These are phyloP conservation scores for Dysdera silvatica DNA, from an alignment of 1,140 invertebrate genomes.

Conservation along the genomic window DNA sequence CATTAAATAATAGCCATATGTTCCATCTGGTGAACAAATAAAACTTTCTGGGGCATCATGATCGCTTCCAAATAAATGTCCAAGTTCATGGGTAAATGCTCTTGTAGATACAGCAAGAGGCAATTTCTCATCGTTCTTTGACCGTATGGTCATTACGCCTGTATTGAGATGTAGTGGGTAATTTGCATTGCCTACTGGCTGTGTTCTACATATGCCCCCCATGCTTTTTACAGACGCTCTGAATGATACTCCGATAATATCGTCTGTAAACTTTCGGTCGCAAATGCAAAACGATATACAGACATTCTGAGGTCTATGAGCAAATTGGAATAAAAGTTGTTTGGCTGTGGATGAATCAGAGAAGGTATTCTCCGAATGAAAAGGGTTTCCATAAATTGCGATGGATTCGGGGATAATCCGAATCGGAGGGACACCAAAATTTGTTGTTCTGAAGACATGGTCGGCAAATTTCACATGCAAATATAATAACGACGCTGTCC, in stretches of 20 bases:
- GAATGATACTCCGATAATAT: slow-evolving; percentile 11
- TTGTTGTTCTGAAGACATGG: slow-evolving; percentile 14
- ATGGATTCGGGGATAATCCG: slow-evolving; percentile 3
- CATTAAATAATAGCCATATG: slow-evolving; percentile 3
- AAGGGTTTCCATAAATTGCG: slow-evolving; percentile 2
- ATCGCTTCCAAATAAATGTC: slow-evolving; percentile 19
- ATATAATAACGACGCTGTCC: slow-evolving; percentile 4
- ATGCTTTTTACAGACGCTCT: background rate
- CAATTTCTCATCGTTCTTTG: background rate
- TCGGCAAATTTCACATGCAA: slow-evolving; percentile 10
- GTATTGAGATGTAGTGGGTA: background rate
- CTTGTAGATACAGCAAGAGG: slow-evolving; percentile 3
- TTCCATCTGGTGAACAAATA: background rate
- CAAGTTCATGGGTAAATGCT: slow-evolving; percentile 15
- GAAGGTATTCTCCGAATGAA: slow-evolving; percentile 12
- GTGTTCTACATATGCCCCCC: slow-evolving; percentile 10
- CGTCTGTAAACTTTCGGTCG: background rate
- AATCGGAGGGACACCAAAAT: slow-evolving; percentile 17
- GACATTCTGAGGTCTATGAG: slow-evolving; percentile 4
- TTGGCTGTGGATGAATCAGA: background rate
- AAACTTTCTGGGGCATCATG: background rate
- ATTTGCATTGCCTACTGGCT: background rate
- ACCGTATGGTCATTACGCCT: background rate
- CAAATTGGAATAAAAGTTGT: slow-evolving; percentile 1
- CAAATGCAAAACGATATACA: slow-evolving; percentile 6